These are phyloP conservation scores for Danio tinwini DNA, from an alignment of 2,797 vertebrate species.

Conservation along the genomic window DNA sequence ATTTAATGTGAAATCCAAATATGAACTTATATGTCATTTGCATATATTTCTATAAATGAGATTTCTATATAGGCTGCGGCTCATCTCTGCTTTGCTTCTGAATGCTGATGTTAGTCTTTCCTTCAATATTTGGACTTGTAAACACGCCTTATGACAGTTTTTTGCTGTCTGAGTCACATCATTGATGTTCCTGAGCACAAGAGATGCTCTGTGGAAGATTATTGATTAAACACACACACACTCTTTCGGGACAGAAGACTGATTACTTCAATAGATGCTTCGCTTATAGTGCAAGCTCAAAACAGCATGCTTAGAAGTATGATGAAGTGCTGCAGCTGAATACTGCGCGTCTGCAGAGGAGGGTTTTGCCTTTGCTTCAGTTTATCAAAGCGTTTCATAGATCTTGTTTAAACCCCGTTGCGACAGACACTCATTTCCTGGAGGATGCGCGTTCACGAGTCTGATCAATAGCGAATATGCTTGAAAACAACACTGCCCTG, in stretches of 20 bases:
- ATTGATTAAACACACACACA: not conserved
- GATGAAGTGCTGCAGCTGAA: constrained; percentile 27
- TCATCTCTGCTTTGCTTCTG: not conserved
- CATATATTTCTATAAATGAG: no score
- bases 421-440: constrained; percentile 4
- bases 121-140: not conserved
- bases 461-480: not conserved
- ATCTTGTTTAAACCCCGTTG: constrained; percentile 3
- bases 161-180: not conserved
- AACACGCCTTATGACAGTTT: not conserved
- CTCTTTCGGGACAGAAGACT: constrained; percentile 19
- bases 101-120: not conserved
- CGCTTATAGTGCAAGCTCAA: not conserved
- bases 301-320: not conserved
- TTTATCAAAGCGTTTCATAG: not conserved
- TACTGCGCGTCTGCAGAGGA: not conserved
- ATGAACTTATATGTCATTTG: no score
- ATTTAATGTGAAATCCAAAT: no score
- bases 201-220: not conserved
- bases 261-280: constrained; percentile 16
- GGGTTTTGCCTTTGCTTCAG: not conserved
- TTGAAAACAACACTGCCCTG: not conserved
- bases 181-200: not conserved
- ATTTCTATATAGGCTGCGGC: no score
- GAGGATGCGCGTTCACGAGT: not conserved